Conservation (phyloP, 1,140 invertebrate species). For the Ruditapes philippinarum region DNA sequence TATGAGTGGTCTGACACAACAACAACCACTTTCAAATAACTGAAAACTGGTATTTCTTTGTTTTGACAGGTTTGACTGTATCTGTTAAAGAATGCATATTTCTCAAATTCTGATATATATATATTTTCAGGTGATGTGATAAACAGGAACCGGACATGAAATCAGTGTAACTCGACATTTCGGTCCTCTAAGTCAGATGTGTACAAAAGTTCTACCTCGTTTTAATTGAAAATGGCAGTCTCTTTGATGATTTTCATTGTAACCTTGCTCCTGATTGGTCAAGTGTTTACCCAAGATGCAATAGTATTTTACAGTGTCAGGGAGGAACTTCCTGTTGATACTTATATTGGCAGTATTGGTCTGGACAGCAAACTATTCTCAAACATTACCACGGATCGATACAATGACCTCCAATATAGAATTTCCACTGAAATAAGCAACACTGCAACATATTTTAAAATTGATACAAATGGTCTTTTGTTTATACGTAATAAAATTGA, state of each 20-base stretch:
- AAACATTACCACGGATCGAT: conserved; percentile 42
- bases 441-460: conserved; percentile 89
- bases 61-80: too few species aligned
- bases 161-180: too few species aligned
- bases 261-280: neutral
- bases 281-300: conserved; percentile 38
- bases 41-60: too few species aligned
- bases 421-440: conserved; percentile 58
- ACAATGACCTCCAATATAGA: conserved; percentile 60
- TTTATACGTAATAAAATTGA: conserved; percentile 84
- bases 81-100: too few species aligned
- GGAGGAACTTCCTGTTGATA: conserved; percentile 56
- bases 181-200: too few species aligned
- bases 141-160: too few species aligned
- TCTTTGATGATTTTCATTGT: neutral
- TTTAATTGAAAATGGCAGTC: conserved; percentile 12
- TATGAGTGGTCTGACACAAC: too few species aligned
- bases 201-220: too few species aligned
- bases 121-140: neutral
- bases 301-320: conserved; percentile 62
- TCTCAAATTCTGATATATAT: too few species aligned
- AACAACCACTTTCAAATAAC: too few species aligned
- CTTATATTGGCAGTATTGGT: conserved; percentile 71
- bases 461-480: conserved; percentile 96
- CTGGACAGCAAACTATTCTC: conserved; percentile 57